Percentiles rank a stretch among this genome's conserved stretches.
Evolutionary conservation across 2,797 vertebrate genomes (phyloP).

Genomic region (Lates japonicus): DNA sequence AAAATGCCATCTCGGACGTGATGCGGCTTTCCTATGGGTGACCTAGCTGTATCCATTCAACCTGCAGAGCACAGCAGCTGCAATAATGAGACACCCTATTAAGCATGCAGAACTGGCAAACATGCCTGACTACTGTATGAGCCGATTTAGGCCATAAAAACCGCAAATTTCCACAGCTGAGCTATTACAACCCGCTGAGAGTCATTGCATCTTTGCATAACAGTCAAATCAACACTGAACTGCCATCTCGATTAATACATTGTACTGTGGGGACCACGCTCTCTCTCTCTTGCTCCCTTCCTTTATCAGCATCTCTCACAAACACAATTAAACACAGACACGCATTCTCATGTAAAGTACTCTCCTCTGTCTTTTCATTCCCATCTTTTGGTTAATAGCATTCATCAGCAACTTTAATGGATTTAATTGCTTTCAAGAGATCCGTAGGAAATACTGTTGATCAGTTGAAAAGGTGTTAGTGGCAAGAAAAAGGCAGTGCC

Average conservation of each 20-base stretch:
- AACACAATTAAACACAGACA: constrained; percentile 38
- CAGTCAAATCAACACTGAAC: constrained; percentile 66
- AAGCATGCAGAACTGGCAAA: constrained; percentile 47
- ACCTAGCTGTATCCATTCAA: constrained; percentile 64
- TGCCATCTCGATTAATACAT: constrained; percentile 64
- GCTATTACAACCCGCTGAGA: constrained; percentile 60
- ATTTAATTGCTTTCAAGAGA: constrained; percentile 73
- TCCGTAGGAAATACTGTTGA: constrained; percentile 60
- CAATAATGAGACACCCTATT: constrained; percentile 67
- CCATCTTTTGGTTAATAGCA: constrained; percentile 62
- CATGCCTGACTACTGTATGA: constrained; percentile 36
- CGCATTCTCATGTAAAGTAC: constrained; percentile 20
- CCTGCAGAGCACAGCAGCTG: constrained; percentile 46
- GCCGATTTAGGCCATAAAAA: constrained; percentile 50
- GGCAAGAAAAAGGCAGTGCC: constrained; percentile 39
- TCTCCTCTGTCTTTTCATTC: constrained; percentile 52
- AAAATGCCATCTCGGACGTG: constrained; percentile 58
- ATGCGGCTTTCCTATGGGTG: constrained; percentile 56
- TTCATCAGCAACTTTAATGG: constrained; percentile 73
- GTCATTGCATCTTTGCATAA: constrained; percentile 57
- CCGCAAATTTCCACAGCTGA: constrained; percentile 43
- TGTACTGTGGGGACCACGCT: constrained; percentile 11
- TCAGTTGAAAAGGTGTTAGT: constrained; percentile 64
- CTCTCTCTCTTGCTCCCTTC: not conserved
- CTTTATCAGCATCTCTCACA: constrained; percentile 28